phyloP scores from a whole-genome alignment of 1,140 invertebrate species.

The Contarinia nasturtii region DNA sequence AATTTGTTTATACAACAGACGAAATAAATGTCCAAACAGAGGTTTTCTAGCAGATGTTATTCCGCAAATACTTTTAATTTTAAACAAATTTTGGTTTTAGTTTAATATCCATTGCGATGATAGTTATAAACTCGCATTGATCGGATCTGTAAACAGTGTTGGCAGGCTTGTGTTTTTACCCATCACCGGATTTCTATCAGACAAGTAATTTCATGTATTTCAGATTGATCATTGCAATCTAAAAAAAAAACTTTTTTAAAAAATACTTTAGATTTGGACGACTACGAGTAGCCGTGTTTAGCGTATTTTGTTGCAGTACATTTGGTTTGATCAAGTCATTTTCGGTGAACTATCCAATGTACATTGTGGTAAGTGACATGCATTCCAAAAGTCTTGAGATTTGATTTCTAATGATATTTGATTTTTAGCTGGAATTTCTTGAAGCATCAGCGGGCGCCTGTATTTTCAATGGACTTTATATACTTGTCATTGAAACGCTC shows the following conservation, averaged over 20 bases:
- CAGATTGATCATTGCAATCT: neutral
- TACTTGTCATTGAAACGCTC: slow-evolving; percentile 54
- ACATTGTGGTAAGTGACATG: slow-evolving; percentile 20
- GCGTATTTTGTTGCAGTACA: slow-evolving; percentile 32
- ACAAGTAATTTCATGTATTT: slow-evolving; percentile 28
- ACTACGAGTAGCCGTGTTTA: slow-evolving; percentile 34
- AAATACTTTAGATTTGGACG: slow-evolving; percentile 39
- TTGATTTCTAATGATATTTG: too few species aligned
- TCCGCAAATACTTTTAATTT: too few species aligned
- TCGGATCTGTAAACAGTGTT: slow-evolving; percentile 50
- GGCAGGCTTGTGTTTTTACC: slow-evolving; percentile 49
- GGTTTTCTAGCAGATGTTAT: too few species aligned
- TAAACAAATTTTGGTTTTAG: slow-evolving; percentile 16
- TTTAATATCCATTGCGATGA: slow-evolving; percentile 20
- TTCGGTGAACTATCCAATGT: slow-evolving; percentile 38
- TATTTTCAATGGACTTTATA: slow-evolving; percentile 21
- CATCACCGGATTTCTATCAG: slow-evolving; percentile 43
- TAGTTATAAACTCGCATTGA: slow-evolving; percentile 41
- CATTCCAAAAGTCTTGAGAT: too few species aligned
- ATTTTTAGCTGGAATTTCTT: too few species aligned
- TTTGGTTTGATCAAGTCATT: slow-evolving; percentile 42
- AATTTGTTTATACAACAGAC: neutral
- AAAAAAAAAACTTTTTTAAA: too few species aligned
- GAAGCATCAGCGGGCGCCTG: too few species aligned
- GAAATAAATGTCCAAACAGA: neutral